A percentile compares a stretch with the other conserved stretches of the same genome.
These are phyloP conservation scores for Enhydra lutris DNA, from an alignment of 2,113 vertebrate species.

Conservation along the genomic window DNA sequence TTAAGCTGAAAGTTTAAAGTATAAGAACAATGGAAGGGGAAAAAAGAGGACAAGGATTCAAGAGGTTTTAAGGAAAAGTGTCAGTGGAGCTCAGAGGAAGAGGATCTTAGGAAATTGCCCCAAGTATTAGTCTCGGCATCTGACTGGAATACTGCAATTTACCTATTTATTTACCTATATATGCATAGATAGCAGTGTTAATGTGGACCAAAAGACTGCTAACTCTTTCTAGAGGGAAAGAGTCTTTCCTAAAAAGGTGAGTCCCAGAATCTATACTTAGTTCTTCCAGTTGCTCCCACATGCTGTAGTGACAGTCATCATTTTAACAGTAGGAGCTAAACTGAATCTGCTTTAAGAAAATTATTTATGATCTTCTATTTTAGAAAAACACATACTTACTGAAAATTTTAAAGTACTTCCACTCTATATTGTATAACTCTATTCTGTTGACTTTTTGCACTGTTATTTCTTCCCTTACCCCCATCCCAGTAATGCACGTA, in stretches of 20 bases:
- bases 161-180: background rate
- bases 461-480: background rate
- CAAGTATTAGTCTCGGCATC: background rate
- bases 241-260: background rate
- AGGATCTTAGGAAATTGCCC: background rate
- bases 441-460: slow-evolving; percentile 28
- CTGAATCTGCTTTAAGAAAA: background rate
- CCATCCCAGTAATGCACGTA: background rate
- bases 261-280: background rate
- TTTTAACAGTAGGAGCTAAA: slow-evolving; percentile 11
- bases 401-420: slow-evolving; percentile 19
- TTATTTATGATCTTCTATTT: slow-evolving; percentile 19
- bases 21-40: background rate
- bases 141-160: background rate
- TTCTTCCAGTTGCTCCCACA: background rate
- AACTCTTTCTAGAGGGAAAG: background rate
- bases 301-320: background rate
- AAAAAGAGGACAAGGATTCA: background rate
- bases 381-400: background rate
- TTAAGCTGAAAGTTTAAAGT: background rate
- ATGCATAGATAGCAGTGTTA: background rate
- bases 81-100: background rate
- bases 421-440: background rate
- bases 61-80: background rate
- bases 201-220: background rate